Base-by-base conservation (phyloP, 2,888 invertebrate species). In the Carcina quercana region DNA sequence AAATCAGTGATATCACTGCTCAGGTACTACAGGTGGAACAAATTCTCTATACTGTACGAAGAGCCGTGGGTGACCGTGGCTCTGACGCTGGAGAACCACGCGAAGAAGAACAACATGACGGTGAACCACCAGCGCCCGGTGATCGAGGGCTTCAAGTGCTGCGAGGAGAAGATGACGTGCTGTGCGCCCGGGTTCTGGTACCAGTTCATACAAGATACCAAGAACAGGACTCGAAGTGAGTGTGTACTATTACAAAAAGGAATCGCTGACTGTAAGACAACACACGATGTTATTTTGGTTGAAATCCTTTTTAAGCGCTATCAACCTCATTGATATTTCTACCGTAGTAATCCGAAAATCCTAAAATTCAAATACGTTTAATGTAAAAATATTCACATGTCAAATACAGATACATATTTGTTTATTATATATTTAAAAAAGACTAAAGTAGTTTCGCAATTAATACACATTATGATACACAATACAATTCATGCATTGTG, bases 1-100 rank as follows among this genome's bases (percentile, higher is more conserved):
- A 96, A 97, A 82, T 97, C 97, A 27, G 92, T 98, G 52, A 90
- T 98, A 68, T 91, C 97, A 1, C 86, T 98, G 37, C 84, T 99
- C 54, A 87, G 90, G 35, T 94, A 97, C 79, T 97, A 95, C 83
- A 89, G 92, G 54, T 98, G 98, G 98, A 89, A 90, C 51, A 95
- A 95, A 69, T 97, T 97, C 78, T 92, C 95, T 13, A 93, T 98
- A 39, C 86, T 96, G 27, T 91, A 92, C 54, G 95, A 95, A 64
- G 90, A 91, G 55, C 85, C 88, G 3, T 94, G 93, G 91, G 85
- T 88, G 50, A 92, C 91, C 2, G 96, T 97, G 13, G 95, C 95
- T 0, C 82, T 91, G 46, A 92, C 93, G 1, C 78, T 97, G 37
- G 88, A 90, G 62, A 87, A 90, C 44, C 91, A 94, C 64, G 95